Evolutionary conservation across 2,888 invertebrate genomes (phyloP).

Genomic region (Endomychus coccineus): DNA sequence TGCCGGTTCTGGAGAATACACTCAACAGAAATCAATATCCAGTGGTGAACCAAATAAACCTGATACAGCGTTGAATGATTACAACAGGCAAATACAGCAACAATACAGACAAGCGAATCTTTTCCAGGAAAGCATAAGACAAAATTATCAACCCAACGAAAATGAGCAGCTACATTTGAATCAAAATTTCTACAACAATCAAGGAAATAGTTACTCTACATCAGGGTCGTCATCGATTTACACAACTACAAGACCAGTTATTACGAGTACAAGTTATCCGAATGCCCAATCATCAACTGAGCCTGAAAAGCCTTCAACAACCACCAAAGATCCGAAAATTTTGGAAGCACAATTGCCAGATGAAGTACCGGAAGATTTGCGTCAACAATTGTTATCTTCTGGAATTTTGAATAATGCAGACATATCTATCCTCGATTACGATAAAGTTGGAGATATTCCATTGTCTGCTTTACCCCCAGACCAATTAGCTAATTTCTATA

Average conservation of each 20-base stretch:
- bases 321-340: constrained; percentile 48
- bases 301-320: constrained; percentile 42
- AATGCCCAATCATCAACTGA: constrained; percentile 46
- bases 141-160: no score
- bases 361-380: constrained; percentile 80
- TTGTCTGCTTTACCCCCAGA: constrained; percentile 77
- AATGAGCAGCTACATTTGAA: constrained; percentile 21
- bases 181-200: constrained; percentile 10
- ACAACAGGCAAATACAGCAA: constrained; percentile 42
- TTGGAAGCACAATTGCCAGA: constrained; percentile 62
- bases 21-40: constrained; percentile 1
- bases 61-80: constrained; percentile 42
- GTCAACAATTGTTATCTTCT: constrained; percentile 73
- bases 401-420: constrained; percentile 83
- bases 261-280: constrained; percentile 40
- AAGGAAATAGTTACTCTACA: no score
- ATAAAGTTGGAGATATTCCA: constrained; percentile 79
- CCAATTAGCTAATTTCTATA: constrained; percentile 78
- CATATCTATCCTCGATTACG: constrained; percentile 80
- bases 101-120: constrained; percentile 23
- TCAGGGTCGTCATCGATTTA: constrained; percentile 17
- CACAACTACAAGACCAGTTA: constrained; percentile 18
- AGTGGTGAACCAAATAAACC: constrained; percentile 34
- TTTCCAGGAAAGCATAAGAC: constrained; percentile 19
- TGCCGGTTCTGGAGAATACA: not conserved